A percentile compares a stretch with the other conserved stretches of the same genome.
Evolutionary conservation across 2,797 vertebrate genomes (phyloP).

Genomic region (Propithecus perrieri): DNA sequence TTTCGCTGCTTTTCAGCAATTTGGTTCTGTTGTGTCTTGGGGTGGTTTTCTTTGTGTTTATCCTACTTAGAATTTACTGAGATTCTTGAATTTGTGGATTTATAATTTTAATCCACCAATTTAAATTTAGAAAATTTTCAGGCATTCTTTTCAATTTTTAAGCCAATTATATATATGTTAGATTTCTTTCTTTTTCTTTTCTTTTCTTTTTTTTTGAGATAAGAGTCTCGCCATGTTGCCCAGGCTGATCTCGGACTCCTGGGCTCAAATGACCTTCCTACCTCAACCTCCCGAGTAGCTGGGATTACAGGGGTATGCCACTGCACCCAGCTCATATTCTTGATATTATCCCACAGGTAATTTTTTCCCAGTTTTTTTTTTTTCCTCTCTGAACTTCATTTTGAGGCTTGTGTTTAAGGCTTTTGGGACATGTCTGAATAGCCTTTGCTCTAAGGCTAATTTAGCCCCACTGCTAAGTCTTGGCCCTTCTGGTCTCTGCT

Average conservation of each 20-base stretch:
- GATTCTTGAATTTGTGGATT: not conserved
- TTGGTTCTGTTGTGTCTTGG: not conserved
- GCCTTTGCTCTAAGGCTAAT: not conserved
- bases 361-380: not conserved
- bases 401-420: not conserved
- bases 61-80: not conserved
- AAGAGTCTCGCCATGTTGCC: too few relatives aligned
- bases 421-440: not conserved
- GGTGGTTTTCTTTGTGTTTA: not conserved
- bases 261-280: too few relatives aligned
- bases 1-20: not conserved
- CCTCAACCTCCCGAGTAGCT: too few relatives aligned
- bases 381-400: not conserved
- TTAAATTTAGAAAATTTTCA: not conserved
- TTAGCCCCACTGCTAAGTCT: not conserved
- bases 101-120: not conserved
- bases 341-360: not conserved
- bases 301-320: too few relatives aligned
- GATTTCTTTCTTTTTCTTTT: too few relatives aligned
- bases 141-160: not conserved
- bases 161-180: not conserved
- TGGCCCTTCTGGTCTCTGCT: not conserved
- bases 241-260: too few relatives aligned
- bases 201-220: too few relatives aligned
- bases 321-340: not conserved